Evolutionary conservation across 1,140 invertebrate species (phyloP).

Genomic region (Tenebrio molitor): DNA sequence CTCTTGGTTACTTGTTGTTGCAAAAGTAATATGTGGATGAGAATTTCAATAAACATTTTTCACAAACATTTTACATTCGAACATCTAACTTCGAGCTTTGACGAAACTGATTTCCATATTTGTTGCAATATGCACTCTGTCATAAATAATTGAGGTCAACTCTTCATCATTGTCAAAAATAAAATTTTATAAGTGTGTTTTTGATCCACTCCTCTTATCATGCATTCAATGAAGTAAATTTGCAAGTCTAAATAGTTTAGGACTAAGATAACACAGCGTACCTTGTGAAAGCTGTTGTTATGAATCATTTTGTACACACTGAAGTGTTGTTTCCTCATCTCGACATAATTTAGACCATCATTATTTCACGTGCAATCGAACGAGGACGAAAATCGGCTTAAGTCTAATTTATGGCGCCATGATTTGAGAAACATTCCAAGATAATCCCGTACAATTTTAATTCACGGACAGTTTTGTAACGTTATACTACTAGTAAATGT

Average conservation of each 20-base stretch:
- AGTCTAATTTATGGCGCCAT: constrained; percentile 22
- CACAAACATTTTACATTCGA: no score
- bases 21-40: no score
- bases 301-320: constrained; percentile 1
- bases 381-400: constrained; percentile 11
- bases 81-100: no score
- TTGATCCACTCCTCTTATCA: constrained; percentile 9
- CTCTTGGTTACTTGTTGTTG: no score
- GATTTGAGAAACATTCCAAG: constrained; percentile 20
- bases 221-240: constrained; percentile 27
- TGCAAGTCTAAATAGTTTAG: constrained; percentile 15
- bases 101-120: no score
- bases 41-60: no score
- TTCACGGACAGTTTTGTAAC: constrained; percentile 23
- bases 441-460: constrained; percentile 17
- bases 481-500: constrained; percentile 1
- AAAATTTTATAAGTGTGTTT: constrained; percentile 15
- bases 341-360: constrained; percentile 11
- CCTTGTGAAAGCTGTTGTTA: constrained; percentile 9
- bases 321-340: constrained; percentile 7
- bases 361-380: constrained; percentile 8
- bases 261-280: constrained; percentile 11
- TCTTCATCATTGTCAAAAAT: background rate
- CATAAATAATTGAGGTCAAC: no score
- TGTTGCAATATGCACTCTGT: no score